Percentiles rank a stretch among this genome's conserved stretches.
Evolutionary conservation across 2,797 vertebrate genomes (phyloP).

Genomic region (Dendrocincla fuliginosa): DNA sequence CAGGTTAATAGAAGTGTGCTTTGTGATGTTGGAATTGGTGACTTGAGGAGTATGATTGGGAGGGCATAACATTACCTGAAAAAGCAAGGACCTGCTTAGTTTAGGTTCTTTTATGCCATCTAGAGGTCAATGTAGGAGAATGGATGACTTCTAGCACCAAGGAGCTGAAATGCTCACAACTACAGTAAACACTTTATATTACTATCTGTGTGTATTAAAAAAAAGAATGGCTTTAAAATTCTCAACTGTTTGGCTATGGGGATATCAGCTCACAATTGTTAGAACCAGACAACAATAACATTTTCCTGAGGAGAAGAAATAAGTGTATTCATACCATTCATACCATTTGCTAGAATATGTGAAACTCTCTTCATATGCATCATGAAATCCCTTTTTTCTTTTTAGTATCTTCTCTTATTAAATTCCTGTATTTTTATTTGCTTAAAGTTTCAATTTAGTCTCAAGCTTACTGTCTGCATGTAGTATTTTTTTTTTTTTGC

Average conservation of each 20-base stretch:
- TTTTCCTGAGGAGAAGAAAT: not conserved
- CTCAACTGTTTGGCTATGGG: not conserved
- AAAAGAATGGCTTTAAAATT: not conserved
- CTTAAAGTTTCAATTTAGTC: not conserved
- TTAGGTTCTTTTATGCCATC: slow-evolving; percentile 63
- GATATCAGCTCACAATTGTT: not conserved
- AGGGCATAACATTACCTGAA: not conserved
- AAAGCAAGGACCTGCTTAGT: not conserved
- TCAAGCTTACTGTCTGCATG: not conserved
- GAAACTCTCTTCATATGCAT: not conserved
- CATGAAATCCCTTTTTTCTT: not conserved
- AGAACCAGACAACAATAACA: not conserved
- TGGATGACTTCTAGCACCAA: not conserved
- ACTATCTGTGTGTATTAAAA: not conserved
- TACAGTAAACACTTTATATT: not conserved
- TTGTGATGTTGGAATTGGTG: not conserved
- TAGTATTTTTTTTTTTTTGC: not conserved
- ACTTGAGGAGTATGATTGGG: not conserved
- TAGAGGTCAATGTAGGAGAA: slow-evolving; percentile 39
- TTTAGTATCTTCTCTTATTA: not conserved
- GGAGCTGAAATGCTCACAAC: not conserved
- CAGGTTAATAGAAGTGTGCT: not conserved
- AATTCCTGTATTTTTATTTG: not conserved
- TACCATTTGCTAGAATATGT: not conserved
- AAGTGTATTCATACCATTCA: not conserved